A percentile compares a stretch with the other conserved stretches of the same genome.
Conservation (phyloP, 2,113 vertebrate species). For the Urocolius indicus region DNA sequence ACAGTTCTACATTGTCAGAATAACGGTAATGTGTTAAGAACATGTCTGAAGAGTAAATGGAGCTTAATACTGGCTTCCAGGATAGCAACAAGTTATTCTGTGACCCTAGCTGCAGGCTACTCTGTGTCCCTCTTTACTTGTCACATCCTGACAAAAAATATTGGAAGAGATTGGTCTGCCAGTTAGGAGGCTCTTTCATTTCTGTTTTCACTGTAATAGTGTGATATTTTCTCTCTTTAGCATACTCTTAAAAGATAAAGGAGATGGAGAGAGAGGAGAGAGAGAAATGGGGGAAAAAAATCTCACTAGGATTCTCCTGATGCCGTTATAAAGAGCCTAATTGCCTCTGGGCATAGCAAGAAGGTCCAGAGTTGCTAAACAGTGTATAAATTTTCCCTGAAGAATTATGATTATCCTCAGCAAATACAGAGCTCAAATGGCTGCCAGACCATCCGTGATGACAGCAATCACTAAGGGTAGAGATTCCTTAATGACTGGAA, state of each 20-base stretch:
- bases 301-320: neutral
- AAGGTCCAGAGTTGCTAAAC: conserved; percentile 43
- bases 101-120: neutral
- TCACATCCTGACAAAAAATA: neutral
- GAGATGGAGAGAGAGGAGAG: neutral
- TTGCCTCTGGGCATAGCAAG: conserved; percentile 44
- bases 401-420: conserved; percentile 43
- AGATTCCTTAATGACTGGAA: conserved; percentile 43
- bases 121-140: neutral
- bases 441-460: conserved; percentile 25
- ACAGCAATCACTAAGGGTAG: conserved; percentile 13
- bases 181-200: neutral
- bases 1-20: neutral
- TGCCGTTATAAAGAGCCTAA: conserved; percentile 1
- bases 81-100: neutral
- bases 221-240: neutral
- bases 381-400: conserved; percentile 26
- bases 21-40: neutral
- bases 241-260: neutral
- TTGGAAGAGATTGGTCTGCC: neutral
- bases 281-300: neutral
- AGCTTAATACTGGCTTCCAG: neutral
- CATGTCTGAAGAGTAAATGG: neutral
- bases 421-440: conserved; percentile 16
- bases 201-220: neutral